phyloP scores from a whole-genome alignment of 2,888 invertebrate species.

The Anodontia alba region DNA sequence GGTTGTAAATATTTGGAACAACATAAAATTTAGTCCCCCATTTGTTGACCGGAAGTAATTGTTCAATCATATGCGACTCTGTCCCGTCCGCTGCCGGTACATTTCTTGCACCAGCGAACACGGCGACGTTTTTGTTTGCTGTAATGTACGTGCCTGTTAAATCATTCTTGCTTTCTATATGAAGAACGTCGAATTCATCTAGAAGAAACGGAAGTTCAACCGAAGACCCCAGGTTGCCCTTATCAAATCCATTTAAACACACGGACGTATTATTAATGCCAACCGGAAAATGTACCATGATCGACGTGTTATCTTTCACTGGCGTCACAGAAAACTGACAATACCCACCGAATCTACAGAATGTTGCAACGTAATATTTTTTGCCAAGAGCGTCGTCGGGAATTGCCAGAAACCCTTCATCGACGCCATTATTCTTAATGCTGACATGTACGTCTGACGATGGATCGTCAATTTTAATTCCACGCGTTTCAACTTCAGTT shows the following conservation, averaged over 20 bases:
- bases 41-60: slow-evolving; percentile 56
- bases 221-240: not conserved
- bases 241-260: slow-evolving; percentile 16
- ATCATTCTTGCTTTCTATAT: slow-evolving; percentile 54
- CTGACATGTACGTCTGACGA: not conserved
- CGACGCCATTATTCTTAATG: slow-evolving; percentile 1
- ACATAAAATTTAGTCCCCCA: slow-evolving; percentile 58
- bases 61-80: slow-evolving; percentile 49
- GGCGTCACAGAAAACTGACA: slow-evolving; percentile 55
- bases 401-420: slow-evolving; percentile 57
- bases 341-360: slow-evolving; percentile 46
- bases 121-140: slow-evolving; percentile 41
- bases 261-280: not conserved
- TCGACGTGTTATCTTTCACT: slow-evolving; percentile 24
- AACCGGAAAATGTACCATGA: slow-evolving; percentile 33
- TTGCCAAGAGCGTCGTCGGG: slow-evolving; percentile 44
- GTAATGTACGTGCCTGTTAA: slow-evolving; percentile 53
- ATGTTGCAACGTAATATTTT: slow-evolving; percentile 54
- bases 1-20: slow-evolving; percentile 35
- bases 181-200: slow-evolving; percentile 44
- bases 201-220: slow-evolving; percentile 38
- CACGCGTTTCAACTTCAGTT: not conserved
- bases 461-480: not conserved
- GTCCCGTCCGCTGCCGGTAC: slow-evolving; percentile 21
- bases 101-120: slow-evolving; percentile 49